Percentiles rank a stretch among this genome's conserved stretches.
Evolutionary conservation across 2,888 invertebrate species (phyloP).

Genomic region (Tenthredo livida): DNA sequence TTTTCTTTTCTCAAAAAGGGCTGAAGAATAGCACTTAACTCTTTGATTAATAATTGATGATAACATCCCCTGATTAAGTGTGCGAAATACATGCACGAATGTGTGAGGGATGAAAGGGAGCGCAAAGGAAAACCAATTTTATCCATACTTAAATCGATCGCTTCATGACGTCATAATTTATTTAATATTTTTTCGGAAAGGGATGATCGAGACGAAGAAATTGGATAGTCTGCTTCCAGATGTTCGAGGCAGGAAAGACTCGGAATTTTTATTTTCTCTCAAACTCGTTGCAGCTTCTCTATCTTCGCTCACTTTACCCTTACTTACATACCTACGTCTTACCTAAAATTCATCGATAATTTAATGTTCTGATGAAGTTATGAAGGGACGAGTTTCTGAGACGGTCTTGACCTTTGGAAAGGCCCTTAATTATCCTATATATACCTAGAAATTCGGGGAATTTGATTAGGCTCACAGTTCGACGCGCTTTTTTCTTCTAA

Average conservation of each 20-base stretch:
- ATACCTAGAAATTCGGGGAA: too few species aligned
- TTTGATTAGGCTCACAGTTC: too few species aligned
- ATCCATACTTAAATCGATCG: too few species aligned
- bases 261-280: too few species aligned
- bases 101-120: too few species aligned
- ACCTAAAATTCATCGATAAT: background rate
- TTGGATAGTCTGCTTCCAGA: too few species aligned
- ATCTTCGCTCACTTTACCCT: background rate
- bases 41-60: background rate
- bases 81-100: background rate
- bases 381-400: background rate
- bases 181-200: too few species aligned
- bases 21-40: background rate
- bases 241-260: too few species aligned
- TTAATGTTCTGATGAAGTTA: background rate
- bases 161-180: too few species aligned
- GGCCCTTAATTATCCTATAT: background rate
- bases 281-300: too few species aligned
- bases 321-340: background rate
- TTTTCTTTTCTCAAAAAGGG: background rate
- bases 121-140: too few species aligned
- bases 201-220: too few species aligned
- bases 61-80: background rate
- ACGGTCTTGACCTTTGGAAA: background rate
- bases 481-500: background rate